These are phyloP conservation scores for Anniella stebbinsi DNA, from an alignment of 2,797 vertebrate species.

Conservation along the genomic window DNA sequence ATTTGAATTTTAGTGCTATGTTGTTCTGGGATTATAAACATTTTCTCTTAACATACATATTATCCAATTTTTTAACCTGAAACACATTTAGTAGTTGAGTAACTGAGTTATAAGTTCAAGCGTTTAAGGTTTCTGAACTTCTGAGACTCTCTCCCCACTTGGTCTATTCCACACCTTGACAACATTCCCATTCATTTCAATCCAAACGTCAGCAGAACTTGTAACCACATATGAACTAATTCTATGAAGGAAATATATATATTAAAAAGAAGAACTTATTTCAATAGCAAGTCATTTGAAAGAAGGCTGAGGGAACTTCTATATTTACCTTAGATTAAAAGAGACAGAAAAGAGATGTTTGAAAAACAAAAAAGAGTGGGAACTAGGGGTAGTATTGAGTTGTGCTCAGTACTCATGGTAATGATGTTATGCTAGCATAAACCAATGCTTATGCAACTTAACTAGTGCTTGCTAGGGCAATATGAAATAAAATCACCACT, in stretches of 20 bases:
- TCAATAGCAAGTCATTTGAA: not conserved
- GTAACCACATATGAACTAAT: not conserved
- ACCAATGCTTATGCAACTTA: too few species aligned
- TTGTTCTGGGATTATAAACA: slow-evolving; percentile 18
- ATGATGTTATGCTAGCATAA: too few species aligned
- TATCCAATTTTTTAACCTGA: not conserved
- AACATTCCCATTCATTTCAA: not conserved
- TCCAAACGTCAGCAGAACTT: not conserved
- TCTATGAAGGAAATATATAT: not conserved
- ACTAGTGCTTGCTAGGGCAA: too few species aligned
- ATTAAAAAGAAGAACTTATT: not conserved
- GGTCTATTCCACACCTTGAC: not conserved
- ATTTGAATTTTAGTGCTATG: not conserved
- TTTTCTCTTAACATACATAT: not conserved
- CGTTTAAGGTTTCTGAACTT: not conserved
- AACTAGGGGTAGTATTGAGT: too few species aligned
- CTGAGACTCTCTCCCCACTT: not conserved
- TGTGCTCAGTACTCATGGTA: too few species aligned
- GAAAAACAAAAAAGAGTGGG: not conserved
- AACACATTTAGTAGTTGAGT: slow-evolving; percentile 33
- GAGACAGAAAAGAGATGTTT: not conserved
- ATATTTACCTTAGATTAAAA: not conserved
- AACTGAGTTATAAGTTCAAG: slow-evolving; percentile 4
- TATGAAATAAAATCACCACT: too few species aligned
- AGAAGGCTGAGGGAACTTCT: not conserved